A percentile compares a stretch with the other conserved stretches of the same genome.
These are phyloP conservation scores for Pseudorasbora parva DNA, from an alignment of 2,113 vertebrate genomes.

Conservation along the genomic window DNA sequence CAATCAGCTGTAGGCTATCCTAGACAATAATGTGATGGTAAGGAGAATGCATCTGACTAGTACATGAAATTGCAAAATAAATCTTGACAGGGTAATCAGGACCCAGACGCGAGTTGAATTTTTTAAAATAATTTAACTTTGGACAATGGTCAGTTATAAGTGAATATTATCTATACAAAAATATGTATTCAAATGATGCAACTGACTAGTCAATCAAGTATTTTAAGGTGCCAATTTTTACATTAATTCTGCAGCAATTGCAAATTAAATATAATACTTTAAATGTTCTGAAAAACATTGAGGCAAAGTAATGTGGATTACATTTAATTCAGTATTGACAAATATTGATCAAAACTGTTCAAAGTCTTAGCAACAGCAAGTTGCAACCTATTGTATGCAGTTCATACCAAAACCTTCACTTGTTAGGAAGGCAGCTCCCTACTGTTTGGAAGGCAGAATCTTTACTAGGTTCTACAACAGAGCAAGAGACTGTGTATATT, in stretches of 20 bases:
- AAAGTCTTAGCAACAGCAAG: neutral
- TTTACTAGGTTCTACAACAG: neutral
- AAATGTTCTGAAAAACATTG: neutral
- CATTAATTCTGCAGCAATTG: neutral
- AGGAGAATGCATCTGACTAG: no score
- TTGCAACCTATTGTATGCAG: neutral
- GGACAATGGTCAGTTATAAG: neutral
- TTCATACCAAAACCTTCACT: neutral
- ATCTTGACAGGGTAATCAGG: neutral
- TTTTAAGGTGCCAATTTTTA: neutral
- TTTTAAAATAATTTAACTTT: neutral
- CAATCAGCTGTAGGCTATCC: no score
- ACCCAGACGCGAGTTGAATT: neutral
- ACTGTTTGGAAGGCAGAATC: neutral
- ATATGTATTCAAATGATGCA: neutral
- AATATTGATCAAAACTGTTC: neutral
- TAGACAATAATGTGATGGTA: no score
- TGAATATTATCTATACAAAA: neutral
- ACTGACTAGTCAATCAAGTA: neutral
- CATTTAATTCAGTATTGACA: neutral
- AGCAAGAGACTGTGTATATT: neutral
- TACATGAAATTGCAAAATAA: neutral
- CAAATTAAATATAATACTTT: neutral
- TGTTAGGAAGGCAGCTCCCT: neutral
- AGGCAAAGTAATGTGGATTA: neutral